Base-by-base conservation (phyloP, 2,888 invertebrate species). In the Lithophane socia region DNA sequence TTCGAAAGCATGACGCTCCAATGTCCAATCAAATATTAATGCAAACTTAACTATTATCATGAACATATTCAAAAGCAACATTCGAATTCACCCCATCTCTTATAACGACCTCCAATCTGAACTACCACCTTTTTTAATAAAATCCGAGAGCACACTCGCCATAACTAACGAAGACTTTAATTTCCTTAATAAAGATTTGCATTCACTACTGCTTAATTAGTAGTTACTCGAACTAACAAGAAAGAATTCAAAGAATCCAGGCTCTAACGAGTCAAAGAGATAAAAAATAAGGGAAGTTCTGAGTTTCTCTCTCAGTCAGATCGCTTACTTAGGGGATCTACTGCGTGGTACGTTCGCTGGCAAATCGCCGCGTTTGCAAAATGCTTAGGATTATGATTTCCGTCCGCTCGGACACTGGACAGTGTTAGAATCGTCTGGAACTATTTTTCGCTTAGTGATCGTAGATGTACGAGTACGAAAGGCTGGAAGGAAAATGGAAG, bases 121-220 rank as follows among this genome's bases (percentile, higher is more conserved):
- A 66, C 16, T 12, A 42, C 29, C 7, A 37, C 13, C 21, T 49
- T 21, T 66, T 49, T 64, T 18, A 42, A n/a, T 37, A 37, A 61
- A 61, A 61, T 58, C 60, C 44, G 2, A 42, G 58, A 69, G 60
- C 44, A 61, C 29, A 76, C 65, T 52, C 37, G 4, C 69, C 47
- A 52, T 29, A 61, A 37, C 65, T 68, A 85, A 82, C n/a, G 67
- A 65, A 86, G 58, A 69, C 42, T 67, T 85, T 81, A 83, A 78
- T 83, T 87, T 73, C 42, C 58, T 79, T 78, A 79, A 85, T 87
- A 78, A 87, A 87, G 79, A 85, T 83, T 79, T 83, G 78, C 85
- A 81, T 87, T 81, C 76, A 77, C 83, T 81, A 71, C 77, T 80
- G 61, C 79, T 79, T 85, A 86, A 86, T 85, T 85, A 87, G 74